Evolutionary conservation across 2,797 vertebrate genomes (phyloP).

Genomic region (Lophius americanus): DNA sequence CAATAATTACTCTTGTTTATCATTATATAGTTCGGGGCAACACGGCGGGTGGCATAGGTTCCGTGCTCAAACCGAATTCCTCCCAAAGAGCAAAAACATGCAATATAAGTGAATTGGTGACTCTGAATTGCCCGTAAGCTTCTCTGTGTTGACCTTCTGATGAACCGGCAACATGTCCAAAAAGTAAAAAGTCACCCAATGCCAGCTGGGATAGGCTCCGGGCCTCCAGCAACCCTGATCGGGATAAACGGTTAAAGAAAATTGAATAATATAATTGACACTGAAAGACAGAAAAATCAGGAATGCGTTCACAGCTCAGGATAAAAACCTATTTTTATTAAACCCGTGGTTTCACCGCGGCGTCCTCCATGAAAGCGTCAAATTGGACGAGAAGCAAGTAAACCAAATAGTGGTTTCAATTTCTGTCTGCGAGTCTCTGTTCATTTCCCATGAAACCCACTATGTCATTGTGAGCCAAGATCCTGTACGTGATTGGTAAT

Average conservation of each 20-base stretch:
- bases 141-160: neutral
- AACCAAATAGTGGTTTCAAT: neutral
- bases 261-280: neutral
- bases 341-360: neutral
- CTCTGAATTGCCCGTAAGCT: too few relatives aligned
- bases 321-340: neutral
- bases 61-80: too few relatives aligned
- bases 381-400: fast-evolving
- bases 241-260: too few relatives aligned
- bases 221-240: too few relatives aligned
- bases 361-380: neutral
- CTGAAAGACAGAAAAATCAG: neutral
- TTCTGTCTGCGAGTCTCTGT: neutral
- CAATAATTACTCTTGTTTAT: too few relatives aligned
- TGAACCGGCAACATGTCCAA: too few relatives aligned
- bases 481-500: conserved; percentile 6
- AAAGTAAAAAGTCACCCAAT: too few relatives aligned
- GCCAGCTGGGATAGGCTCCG: too few relatives aligned
- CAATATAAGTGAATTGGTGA: too few relatives aligned
- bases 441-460: neutral
- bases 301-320: neutral
- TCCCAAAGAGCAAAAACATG: too few relatives aligned
- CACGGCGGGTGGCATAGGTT: too few relatives aligned
- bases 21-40: too few relatives aligned
- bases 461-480: neutral